Evolutionary conservation across 2,888 invertebrate genomes (phyloP), one percentile per base, ranked within the genome.

Genomic region (Pyrrhia umbra): DNA sequence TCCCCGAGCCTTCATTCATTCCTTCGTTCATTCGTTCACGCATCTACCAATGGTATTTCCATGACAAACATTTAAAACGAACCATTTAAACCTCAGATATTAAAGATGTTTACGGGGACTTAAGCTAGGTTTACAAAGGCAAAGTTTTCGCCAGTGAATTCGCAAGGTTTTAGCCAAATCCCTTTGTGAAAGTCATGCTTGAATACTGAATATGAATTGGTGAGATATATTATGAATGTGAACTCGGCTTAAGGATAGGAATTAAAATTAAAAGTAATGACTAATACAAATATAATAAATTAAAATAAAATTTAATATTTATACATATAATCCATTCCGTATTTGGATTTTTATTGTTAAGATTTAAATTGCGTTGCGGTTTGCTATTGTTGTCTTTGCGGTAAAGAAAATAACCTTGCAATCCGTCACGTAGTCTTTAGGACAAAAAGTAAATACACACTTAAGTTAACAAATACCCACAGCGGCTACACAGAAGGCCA

Each of bases 61-160:
- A 88, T 88, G 76, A 85, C 83, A 87, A 86, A 86, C 83, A 84
- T 84, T 82, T 81, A 69, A 75, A 79, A 68, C 68, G 60, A 61
- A 71, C 58, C 65, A 63, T 72, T 68, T 73, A 73, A 73, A 73
- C 60, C 68, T 71, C 56, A 77, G 75, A 79, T 77, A 79, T 82
- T 80, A 76, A 73, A 75, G 68, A 76, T 82, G 78, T 77, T 80
- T 69, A 71, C 68, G 67, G 52, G 21, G 47, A 56, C 51, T 76
- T 71, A 72, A 54, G 59, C 60, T 61, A 50, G 47, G 51, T 71
- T 57, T 59, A 64, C 66, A 69, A 61, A 65, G 37, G 47, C 15
- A 18, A 75, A 75, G 67, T 78, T 78, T 58, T 51, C 37, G 16
- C 20, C 45, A 61, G n/a, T 59, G 20, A 62, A 61, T 51, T 62